Percentiles rank a stretch among this genome's conserved stretches.
Conservation (phyloP, 2,113 vertebrate genomes). For the Pogonocichla stellata region DNA sequence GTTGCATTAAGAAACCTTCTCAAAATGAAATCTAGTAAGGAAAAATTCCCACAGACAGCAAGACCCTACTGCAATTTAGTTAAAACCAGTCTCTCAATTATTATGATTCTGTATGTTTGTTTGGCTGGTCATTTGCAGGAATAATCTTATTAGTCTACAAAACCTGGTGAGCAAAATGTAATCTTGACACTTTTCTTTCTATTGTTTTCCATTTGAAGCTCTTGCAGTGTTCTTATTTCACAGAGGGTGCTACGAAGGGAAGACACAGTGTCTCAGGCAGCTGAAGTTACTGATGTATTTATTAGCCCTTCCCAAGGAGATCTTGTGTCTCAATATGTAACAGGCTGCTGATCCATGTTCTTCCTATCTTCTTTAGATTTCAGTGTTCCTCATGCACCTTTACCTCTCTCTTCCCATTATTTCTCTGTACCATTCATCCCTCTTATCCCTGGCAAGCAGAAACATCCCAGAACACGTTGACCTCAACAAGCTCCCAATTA, state of each 20-base stretch:
- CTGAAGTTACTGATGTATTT: background rate
- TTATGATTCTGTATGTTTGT: background rate
- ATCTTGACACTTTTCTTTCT: background rate
- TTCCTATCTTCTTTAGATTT: background rate
- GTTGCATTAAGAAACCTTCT: background rate
- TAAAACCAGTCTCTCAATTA: background rate
- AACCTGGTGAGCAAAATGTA: background rate
- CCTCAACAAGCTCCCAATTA: background rate
- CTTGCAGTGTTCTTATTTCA: background rate
- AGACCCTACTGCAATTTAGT: background rate
- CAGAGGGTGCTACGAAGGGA: background rate
- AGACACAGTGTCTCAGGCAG: background rate
- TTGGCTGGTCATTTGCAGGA: background rate
- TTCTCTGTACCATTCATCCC: background rate
- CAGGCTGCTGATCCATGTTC: background rate
- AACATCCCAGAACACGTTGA: accelerated
- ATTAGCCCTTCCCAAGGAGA: background rate
- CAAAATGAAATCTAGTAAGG: background rate
- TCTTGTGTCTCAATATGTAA: background rate
- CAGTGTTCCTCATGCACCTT: background rate
- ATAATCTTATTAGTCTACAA: background rate
- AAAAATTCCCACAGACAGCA: background rate
- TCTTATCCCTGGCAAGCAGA: background rate
- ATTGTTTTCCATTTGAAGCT: background rate
- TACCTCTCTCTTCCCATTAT: background rate